Base-by-base conservation (phyloP, 2,888 invertebrate genomes). In the Trachelus tabidus region DNA sequence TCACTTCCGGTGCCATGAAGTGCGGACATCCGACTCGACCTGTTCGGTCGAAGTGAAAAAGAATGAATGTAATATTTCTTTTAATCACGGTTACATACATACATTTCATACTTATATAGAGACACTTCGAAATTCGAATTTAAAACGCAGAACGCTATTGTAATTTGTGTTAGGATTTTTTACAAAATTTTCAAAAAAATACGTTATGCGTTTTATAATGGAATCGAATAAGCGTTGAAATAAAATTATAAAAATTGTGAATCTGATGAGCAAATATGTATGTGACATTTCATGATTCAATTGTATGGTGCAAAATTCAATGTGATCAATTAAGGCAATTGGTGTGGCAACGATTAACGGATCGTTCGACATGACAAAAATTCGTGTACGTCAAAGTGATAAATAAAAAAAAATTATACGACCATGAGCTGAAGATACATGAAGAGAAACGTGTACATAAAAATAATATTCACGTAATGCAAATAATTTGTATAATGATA, bases 1-100 rank as follows among this genome's bases (percentile, higher is more conserved):
- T 97, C 83, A 99, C 97, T 93, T 99, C 99, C 0, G 99, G 99
- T 1, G 99, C 97, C 98, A 99, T 99, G 92, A 98, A 99, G 92
- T 98, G 98, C 23, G 98, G 98, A 79, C 98, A 98, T 68, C 99
- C 99, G 81, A 99, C 96, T 82, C 98, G 96, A 91, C 97, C 98
- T 97, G 92, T 76, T 81, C 40, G 40, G 33, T 69, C 69, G 69
- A n/a, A 37, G 33, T 56, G 37, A 68, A 78, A 34, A 34, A 77
- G 30, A 71, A 23, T 23, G 11, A 30, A 11, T 71, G 30, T 35
- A 73, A 71, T n/a, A 34, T 34, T 34, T 71, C 15, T 30, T 34
- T 11, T 31, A 30, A n/a, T 2, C 6, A 69, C 15, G 15, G 1
- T 69, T 30, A 12, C 15, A 33, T 71, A 33, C 3, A 71, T n/a